Conservation (phyloP, 2,888 invertebrate genomes). For the Pollenia angustigena region DNA sequence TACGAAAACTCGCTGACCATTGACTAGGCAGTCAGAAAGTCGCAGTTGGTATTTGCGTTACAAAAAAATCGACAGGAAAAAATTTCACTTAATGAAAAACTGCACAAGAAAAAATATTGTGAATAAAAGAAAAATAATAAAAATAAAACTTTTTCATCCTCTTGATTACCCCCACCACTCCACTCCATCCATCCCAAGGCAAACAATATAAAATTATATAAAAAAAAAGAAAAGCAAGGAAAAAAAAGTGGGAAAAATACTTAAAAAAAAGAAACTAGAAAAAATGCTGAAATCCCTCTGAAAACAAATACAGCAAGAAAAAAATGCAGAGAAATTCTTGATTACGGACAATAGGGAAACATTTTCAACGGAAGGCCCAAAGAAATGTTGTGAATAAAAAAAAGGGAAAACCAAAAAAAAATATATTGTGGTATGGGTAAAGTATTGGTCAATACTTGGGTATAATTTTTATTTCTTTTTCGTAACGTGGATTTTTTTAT, state of each 20-base stretch:
- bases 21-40: constrained; percentile 83
- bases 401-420: not conserved
- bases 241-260: constrained; percentile 52
- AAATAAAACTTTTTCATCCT: constrained; percentile 52
- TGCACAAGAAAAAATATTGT: constrained; percentile 57
- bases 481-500: constrained; percentile 22
- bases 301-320: constrained; percentile 60
- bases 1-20: constrained; percentile 79
- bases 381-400: constrained; percentile 16
- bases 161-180: constrained; percentile 29
- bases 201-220: constrained; percentile 62
- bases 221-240: constrained; percentile 42
- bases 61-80: constrained; percentile 44
- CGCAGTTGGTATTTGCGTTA: constrained; percentile 78
- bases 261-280: constrained; percentile 66
- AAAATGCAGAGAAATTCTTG: constrained; percentile 31
- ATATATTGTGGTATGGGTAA: constrained; percentile 48
- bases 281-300: constrained; percentile 70
- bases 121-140: constrained; percentile 56
- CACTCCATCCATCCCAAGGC: constrained; percentile 20
- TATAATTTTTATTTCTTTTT: constrained; percentile 56
- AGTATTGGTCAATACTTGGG: constrained; percentile 69
- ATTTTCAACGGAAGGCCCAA: constrained; percentile 48
- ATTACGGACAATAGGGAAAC: constrained; percentile 65
- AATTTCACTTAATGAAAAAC: constrained; percentile 60